Conservation (phyloP, 2,888 invertebrate genomes). For the Epirrhoe alternata region DNA sequence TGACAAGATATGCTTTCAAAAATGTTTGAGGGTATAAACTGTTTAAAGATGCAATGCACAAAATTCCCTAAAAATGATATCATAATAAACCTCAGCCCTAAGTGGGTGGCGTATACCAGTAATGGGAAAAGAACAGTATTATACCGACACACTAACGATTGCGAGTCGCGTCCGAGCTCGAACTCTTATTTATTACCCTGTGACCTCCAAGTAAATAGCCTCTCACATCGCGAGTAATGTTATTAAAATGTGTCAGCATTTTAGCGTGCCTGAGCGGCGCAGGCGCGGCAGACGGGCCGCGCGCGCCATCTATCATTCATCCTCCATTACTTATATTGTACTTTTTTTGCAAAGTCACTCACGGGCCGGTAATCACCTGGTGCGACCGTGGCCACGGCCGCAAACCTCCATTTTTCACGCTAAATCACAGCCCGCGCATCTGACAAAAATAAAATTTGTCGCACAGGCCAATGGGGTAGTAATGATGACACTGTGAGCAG, state of each 20-base stretch:
- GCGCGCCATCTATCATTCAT: conserved; percentile 83
- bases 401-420: conserved; percentile 81
- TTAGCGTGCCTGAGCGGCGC: conserved; percentile 61
- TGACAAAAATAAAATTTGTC: conserved; percentile 84
- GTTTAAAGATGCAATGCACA: too few relatives aligned
- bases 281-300: conserved; percentile 59
- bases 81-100: conserved; percentile 42
- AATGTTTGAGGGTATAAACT: background rate
- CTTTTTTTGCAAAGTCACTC: conserved; percentile 84
- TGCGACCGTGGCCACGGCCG: conserved; percentile 71
- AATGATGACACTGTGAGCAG: conserved; percentile 77
- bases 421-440: conserved; percentile 83
- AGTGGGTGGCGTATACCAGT: conserved; percentile 46
- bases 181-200: conserved; percentile 80
- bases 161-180: conserved; percentile 74
- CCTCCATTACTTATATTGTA: conserved; percentile 86
- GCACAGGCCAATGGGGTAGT: conserved; percentile 81
- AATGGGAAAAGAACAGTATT: conserved; percentile 75
- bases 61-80: conserved; percentile 45
- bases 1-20: background rate
- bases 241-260: conserved; percentile 85
- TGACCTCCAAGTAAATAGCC: conserved; percentile 81
- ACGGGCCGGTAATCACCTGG: conserved; percentile 85
- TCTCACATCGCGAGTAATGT: conserved; percentile 81
- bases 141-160: conserved; percentile 73